Base-by-base conservation (phyloP, 2,113 vertebrate species). In the Sylvia atricapilla region DNA sequence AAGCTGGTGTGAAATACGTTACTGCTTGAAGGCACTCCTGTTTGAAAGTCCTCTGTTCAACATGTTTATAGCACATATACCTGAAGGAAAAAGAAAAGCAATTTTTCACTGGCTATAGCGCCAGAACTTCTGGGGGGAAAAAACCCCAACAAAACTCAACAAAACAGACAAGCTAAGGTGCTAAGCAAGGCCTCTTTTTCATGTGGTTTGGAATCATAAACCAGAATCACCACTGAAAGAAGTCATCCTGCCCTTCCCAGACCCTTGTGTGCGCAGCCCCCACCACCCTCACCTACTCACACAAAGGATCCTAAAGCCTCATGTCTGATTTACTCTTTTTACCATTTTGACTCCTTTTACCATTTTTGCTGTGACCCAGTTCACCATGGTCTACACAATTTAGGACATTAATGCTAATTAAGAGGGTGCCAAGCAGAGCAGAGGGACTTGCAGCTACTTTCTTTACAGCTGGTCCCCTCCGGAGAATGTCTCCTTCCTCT, bases 311-410 rank as follows among this genome's bases (percentile, higher is more conserved):
- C 2, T 37, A n/a, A 0, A 8, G 44, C 24, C 56, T 82, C 66
- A 33, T 10, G 13, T 50, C 67, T 82, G 47, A 17, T 75, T 79
- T 82, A 37, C 35, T 81, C 50, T 67, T 81, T 72, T 68, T 47
- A 60, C 33, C 22, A 52, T 93, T 82, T 93, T 0, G 6, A 37
- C 35, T 81, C 50, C 63, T 81, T 72, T 68, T 47, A 60, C 33
- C 22, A 52, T 93, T 82, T 93, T 0, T 6, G 52, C 58, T 91
- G 62, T 85, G 66, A 91, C 7, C 19, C 33, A 44, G 58, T 62
- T 84, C 8, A 3, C 43, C 63, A 44, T 0, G 2, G 33, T 60
- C 75, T 56, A 59, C 62, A 73, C 0, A 4, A 19, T 6, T 79
- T 47, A 79, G 16, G 44, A 59, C 14, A 73, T 80, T 53, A 73